phyloP scores from a whole-genome alignment of 2,797 vertebrate genomes.

The Takifugu ocellatus region DNA sequence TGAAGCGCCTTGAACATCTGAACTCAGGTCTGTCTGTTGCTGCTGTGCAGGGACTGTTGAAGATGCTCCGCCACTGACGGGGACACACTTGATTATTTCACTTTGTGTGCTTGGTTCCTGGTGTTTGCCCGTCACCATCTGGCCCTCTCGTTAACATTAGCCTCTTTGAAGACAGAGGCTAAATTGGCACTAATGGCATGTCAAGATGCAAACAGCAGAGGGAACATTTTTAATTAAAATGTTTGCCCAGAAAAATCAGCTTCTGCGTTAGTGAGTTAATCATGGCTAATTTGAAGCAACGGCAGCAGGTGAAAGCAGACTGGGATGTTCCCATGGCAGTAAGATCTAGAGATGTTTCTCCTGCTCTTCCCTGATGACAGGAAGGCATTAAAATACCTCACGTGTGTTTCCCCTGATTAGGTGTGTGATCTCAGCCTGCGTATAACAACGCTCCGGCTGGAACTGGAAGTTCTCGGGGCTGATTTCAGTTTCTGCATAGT shows the following conservation, averaged over 20 bases:
- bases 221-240: constrained; percentile 79
- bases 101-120: constrained; percentile 14
- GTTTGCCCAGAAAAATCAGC: constrained; percentile 78
- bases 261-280: constrained; percentile 75
- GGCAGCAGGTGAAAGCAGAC: constrained; percentile 20
- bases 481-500: too few species aligned
- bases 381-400: too few species aligned
- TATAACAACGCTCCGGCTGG: too few species aligned
- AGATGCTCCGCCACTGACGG: constrained; percentile 56
- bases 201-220: constrained; percentile 68
- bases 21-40: too few species aligned
- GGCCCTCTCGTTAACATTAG: constrained; percentile 53
- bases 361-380: constrained; percentile 11
- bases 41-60: too few species aligned
- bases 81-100: constrained; percentile 35
- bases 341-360: constrained; percentile 26
- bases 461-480: too few species aligned
- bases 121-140: constrained; percentile 60
- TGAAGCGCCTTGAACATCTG: too few species aligned
- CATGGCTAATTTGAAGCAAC: constrained; percentile 68
- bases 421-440: too few species aligned
- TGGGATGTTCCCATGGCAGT: constrained; percentile 62
- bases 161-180: constrained; percentile 61
- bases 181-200: constrained; percentile 75
- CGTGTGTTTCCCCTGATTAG: too few species aligned